phyloP scores from a whole-genome alignment of 1,140 invertebrate genomes.

The Pseudobourletiella spinata region DNA sequence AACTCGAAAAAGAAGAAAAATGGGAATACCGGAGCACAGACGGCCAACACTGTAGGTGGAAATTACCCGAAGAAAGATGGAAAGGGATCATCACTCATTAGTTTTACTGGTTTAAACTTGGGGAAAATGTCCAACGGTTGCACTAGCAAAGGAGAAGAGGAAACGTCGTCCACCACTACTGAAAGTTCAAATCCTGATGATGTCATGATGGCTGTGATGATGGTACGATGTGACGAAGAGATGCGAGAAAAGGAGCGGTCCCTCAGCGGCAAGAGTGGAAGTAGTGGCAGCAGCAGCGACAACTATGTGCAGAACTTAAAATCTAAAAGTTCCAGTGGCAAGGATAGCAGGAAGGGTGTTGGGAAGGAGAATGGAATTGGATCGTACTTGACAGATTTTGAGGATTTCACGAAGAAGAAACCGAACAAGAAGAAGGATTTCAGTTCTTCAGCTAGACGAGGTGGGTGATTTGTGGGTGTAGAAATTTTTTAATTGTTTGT shows the following conservation, averaged over 20 bases:
- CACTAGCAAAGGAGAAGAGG: slow-evolving; percentile 41
- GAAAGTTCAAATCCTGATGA: slow-evolving; percentile 56
- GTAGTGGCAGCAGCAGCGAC: slow-evolving; percentile 39
- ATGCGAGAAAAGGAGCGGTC: slow-evolving; percentile 44
- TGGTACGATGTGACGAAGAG: slow-evolving; percentile 45
- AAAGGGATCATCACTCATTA: not conserved
- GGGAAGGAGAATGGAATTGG: not conserved
- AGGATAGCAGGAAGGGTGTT: not conserved
- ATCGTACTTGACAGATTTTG: not conserved
- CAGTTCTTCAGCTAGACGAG: not conserved
- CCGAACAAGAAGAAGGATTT: slow-evolving; percentile 6
- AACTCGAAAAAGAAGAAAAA: slow-evolving; percentile 15
- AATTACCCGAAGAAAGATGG: slow-evolving; percentile 21
- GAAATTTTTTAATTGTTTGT: not conserved
- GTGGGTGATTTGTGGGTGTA: not conserved
- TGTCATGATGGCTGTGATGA: slow-evolving; percentile 40
- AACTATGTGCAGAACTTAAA: not conserved
- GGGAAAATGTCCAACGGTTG: slow-evolving; percentile 33
- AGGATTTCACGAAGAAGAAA: slow-evolving; percentile 12
- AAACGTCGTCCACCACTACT: slow-evolving; percentile 50
- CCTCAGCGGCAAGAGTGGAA: slow-evolving; percentile 41
- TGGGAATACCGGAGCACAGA: slow-evolving; percentile 8
- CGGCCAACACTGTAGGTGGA: slow-evolving; percentile 38
- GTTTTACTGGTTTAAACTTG: not conserved
- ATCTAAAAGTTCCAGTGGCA: not conserved